Base-by-base conservation (phyloP, 2,113 vertebrate genomes). In the Chaetodon trifascialis region DNA sequence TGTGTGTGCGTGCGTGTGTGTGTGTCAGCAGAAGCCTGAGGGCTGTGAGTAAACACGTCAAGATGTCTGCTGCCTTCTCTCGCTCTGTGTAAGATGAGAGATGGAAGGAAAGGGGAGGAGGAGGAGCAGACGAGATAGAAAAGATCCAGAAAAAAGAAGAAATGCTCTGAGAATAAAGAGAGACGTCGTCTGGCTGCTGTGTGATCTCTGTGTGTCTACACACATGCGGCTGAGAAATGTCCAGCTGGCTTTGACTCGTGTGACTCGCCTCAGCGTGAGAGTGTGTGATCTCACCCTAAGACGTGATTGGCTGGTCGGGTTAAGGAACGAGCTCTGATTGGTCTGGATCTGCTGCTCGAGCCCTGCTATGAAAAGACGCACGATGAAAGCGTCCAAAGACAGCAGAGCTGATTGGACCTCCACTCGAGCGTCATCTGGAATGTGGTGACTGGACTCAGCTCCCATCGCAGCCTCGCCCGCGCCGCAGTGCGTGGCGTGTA, bases 31-130 rank as follows among this genome's bases (percentile, higher is more conserved):
- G 23, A 58, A 40, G 79, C 83, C 75, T 8, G 30, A 87, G 63
- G 87, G 80, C 77, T 77, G 74, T 52, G 76, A 89, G 82, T 83
- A 85, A 91, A 88, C 86, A 83, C 47, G 83, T 91, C 84, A 89
- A 87, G 73, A 84, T 67, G 86, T 86, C 85, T 83, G 81, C 82
- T 74, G 67, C 80, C 71, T 77, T 47, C 71, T 65, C 59, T 79
- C 56, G 44, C 72, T 89, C 70, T 25, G 2, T 76, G 68, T 79
- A 65, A 75, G 69, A 56, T 56, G 76, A 85, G 69, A 76, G 60
- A 59, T 44, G 11, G 11, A 40, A 6, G 55, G 59, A 19, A 25
- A 11, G 7, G 8, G 71, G 73, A 15, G 42, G 68, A 56, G 11
- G 42, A 23, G 47, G 14, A 7, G 14, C 7, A 63, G 40, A 68